Percentiles rank a stretch among this genome's conserved stretches.
Conservation (phyloP, 2,888 invertebrate genomes). For the Bombylius major region DNA sequence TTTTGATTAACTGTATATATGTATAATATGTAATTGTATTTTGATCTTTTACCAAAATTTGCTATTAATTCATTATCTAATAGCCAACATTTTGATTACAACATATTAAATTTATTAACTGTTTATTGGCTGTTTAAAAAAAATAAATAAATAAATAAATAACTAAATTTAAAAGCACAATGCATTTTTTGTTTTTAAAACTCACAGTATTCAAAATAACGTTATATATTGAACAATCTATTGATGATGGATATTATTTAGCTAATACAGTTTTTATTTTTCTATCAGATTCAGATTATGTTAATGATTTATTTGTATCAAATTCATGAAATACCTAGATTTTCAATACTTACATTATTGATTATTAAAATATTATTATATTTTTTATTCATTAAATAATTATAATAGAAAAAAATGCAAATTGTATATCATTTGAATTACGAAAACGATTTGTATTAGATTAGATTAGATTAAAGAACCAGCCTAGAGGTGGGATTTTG, state of each 20-base stretch:
- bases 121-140: constrained; percentile 45
- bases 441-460: too few species aligned
- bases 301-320: constrained; percentile 62
- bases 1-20: constrained; percentile 48
- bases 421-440: constrained; percentile 57
- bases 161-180: too few species aligned
- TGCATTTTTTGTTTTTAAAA: too few species aligned
- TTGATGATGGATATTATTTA: constrained; percentile 51
- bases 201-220: constrained; percentile 55
- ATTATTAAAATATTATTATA: too few species aligned
- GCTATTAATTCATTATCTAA: constrained; percentile 39
- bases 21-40: too few species aligned
- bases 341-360: constrained; percentile 38
- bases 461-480: too few species aligned
- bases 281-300: constrained; percentile 66
- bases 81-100: constrained; percentile 44
- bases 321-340: constrained; percentile 59
- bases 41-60: constrained; percentile 42
- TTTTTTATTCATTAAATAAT: constrained; percentile 56
- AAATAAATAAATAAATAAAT: constrained; percentile 4
- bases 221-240: constrained; percentile 50
- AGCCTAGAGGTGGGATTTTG: too few species aligned
- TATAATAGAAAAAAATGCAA: constrained; percentile 64
- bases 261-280: constrained; percentile 62
- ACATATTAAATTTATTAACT: constrained; percentile 48